Evolutionary conservation across 2,113 vertebrate genomes (phyloP), one percentile per base, ranked within the genome.

Genomic region (Erythrolamprus reginae): DNA sequence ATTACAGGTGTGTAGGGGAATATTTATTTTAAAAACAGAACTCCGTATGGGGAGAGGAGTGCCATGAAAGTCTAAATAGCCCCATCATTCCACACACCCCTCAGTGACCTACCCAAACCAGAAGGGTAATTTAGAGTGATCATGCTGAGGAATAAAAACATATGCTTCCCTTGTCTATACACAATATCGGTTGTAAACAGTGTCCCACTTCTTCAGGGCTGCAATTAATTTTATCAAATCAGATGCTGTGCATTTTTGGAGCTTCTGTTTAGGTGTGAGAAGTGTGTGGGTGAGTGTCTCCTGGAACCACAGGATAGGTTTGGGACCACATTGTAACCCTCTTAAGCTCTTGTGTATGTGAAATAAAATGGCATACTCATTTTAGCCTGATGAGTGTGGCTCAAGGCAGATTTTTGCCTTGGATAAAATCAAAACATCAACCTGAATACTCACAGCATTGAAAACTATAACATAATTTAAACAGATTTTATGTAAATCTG

Each of bases 401-500:
- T 53, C 26, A 52, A 19, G 33, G 38, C 26, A 23, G 50, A 77
- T 38, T 48, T 48, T 87, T 82, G 90, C 82, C 51, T 10, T 82
- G 51, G 15, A 33, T 82, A 50, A 53, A 61, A 84, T 61, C 17
- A 51, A 48, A 88, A 58, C 21, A 55, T 6, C 19, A 83, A 58
- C 47, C 5, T 83, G 45, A 42, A 24, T 88, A 50, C 88, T 24
- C 5, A 51, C 53, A 88, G n/a, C 45, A 84, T 23, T 88, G 53
- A 88, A 24, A 61, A 19, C 5, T 50, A 8, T 83, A 88, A 88
- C 52, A 50, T 77, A 42, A 51, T 91, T 56, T 83, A 88, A 91
- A 88, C 51, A 83, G 4, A 51, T 91, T 88, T 84, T 84, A 84
- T 88, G 45, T 48, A 91, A 26, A 88, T 91, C 19, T 52, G 86